phyloP scores from a whole-genome alignment of 2,888 invertebrate genomes.

The Ecliptopera silaceata region DNA sequence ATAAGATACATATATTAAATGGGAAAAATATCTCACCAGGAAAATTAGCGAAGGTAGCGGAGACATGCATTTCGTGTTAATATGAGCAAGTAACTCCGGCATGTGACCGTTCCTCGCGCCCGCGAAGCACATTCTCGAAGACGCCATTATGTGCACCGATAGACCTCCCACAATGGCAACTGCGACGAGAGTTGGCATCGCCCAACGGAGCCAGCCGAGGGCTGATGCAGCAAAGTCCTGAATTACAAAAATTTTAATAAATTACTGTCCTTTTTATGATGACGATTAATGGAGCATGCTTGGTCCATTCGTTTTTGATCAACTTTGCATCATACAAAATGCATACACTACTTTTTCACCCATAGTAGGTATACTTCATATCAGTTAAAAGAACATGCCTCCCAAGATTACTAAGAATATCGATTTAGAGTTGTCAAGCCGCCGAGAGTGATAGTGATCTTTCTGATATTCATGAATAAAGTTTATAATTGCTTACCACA shows the following conservation, averaged over 20 bases:
- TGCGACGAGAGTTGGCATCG: constrained; percentile 96
- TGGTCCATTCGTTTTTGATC: no score
- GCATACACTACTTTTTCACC: no score
- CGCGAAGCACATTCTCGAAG: constrained; percentile 95
- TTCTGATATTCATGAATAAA: background rate
- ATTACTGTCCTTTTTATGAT: no score
- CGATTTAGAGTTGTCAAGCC: no score
- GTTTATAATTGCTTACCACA: constrained; percentile 85
- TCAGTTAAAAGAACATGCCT: no score
- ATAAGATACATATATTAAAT: no score
- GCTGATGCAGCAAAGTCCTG: constrained; percentile 93
- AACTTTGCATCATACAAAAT: no score
- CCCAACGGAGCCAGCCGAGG: constrained; percentile 89
- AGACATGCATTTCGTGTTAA: constrained; percentile 88
- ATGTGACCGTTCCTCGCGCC: constrained; percentile 96
- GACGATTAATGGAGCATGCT: no score
- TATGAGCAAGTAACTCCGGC: constrained; percentile 90
- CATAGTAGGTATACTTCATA: no score
- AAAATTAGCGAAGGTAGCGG: constrained; percentile 92
- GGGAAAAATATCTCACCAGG: constrained; percentile 82
- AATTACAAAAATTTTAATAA: background rate
- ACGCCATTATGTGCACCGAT: constrained; percentile 97
- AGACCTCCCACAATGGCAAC: constrained; percentile 96
- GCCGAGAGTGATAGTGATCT: no score
- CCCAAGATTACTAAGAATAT: no score